These are phyloP conservation scores for Cosmorhoe ocellata DNA, from an alignment of 2,888 invertebrate genomes.

Conservation along the genomic window DNA sequence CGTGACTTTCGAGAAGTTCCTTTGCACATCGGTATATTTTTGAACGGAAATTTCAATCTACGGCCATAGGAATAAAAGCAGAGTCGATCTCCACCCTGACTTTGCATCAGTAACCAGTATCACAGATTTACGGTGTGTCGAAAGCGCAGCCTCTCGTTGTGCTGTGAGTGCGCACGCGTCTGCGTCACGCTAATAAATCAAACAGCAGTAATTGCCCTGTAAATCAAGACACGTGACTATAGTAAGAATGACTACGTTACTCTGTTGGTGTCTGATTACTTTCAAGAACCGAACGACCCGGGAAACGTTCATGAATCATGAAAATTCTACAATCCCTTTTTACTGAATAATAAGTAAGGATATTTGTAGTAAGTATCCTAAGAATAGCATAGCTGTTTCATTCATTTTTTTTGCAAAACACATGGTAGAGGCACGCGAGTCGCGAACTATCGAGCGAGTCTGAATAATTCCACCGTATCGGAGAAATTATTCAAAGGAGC, in stretches of 20 bases:
- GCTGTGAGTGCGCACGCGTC: constrained; percentile 17
- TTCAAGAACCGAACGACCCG: too few relatives aligned
- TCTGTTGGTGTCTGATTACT: constrained; percentile 3
- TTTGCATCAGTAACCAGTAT: too few relatives aligned
- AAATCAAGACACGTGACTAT: constrained; percentile 1
- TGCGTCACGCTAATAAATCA: constrained; percentile 14
- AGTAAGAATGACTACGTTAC: constrained; percentile 5
- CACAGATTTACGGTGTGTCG: constrained; percentile 5
- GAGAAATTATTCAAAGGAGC: constrained; percentile 52
- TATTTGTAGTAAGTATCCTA: too few relatives aligned
- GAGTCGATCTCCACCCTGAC: too few relatives aligned
- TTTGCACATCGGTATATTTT: too few relatives aligned
- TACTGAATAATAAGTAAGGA: too few relatives aligned
- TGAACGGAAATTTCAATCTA: too few relatives aligned
- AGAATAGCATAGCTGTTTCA: not conserved
- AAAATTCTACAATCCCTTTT: too few relatives aligned
- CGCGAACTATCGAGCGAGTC: constrained; percentile 32
- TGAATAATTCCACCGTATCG: constrained; percentile 37
- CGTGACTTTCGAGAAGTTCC: too few relatives aligned
- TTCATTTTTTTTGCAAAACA: not conserved
- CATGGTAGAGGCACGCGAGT: constrained; percentile 6
- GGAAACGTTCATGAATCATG: too few relatives aligned
- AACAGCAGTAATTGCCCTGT: not conserved
- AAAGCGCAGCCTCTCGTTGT: constrained; percentile 6
- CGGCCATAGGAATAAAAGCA: too few relatives aligned